phyloP scores from a whole-genome alignment of 23 tunicate genomes.

The Halocynthia roretzi region DNA sequence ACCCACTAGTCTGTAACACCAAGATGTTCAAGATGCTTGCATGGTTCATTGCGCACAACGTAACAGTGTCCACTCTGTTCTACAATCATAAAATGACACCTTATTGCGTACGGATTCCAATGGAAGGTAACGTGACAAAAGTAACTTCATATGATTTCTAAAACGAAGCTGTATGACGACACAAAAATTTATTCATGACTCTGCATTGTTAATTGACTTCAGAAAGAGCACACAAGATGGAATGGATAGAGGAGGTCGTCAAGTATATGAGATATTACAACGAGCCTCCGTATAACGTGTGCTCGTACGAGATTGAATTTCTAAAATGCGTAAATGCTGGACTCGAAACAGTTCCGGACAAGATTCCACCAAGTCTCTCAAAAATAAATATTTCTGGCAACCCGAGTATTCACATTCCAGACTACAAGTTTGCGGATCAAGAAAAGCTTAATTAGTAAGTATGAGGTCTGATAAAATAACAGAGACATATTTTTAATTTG shows the following conservation, averaged over 20 bases:
- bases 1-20: conserved; percentile 8
- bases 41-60: conserved; percentile 11
- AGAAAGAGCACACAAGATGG: conserved; percentile 19
- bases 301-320: conserved; percentile 32
- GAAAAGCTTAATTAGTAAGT: conserved; percentile 40
- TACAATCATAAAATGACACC: background rate
- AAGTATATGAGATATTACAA: conserved; percentile 32
- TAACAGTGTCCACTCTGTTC: background rate
- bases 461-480: no score
- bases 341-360: conserved; percentile 20
- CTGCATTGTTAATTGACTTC: background rate
- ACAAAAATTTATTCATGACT: background rate
- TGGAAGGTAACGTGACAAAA: background rate
- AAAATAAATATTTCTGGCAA: conserved; percentile 28
- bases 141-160: background rate
- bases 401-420: conserved; percentile 37
- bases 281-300: conserved; percentile 8
- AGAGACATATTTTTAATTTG: no score
- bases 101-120: background rate
- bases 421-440: conserved; percentile 26
- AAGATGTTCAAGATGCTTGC: conserved; percentile 13
- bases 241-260: conserved; percentile 5
- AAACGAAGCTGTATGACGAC: no score
- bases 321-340: conserved; percentile 32
- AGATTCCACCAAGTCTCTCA: conserved; percentile 23